Evolutionary conservation across 2,888 invertebrate genomes (phyloP).

Genomic region (Erebia ligea): DNA sequence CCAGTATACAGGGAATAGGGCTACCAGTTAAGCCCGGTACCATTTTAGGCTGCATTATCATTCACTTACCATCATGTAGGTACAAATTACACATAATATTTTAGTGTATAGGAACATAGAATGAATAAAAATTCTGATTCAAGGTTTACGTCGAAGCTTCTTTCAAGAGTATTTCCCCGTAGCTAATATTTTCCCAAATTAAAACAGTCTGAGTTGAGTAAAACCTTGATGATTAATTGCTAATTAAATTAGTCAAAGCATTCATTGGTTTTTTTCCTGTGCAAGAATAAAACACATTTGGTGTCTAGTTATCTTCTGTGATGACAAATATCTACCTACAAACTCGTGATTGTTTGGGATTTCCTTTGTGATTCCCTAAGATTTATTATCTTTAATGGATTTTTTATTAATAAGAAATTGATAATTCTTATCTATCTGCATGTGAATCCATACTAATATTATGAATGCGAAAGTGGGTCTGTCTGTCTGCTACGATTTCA

Average conservation of each 20-base stretch:
- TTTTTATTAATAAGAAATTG: neutral
- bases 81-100: too few species aligned
- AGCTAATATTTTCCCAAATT: neutral
- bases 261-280: conserved; percentile 1
- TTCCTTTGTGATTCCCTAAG: conserved; percentile 7
- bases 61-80: too few species aligned
- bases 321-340: neutral
- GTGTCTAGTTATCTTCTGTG: neutral
- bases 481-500: too few species aligned
- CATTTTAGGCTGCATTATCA: too few species aligned
- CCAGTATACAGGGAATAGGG: too few species aligned
- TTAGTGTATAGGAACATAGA: too few species aligned
- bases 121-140: too few species aligned
- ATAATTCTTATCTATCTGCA: neutral
- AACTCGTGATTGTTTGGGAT: conserved; percentile 6
- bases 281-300: neutral
- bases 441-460: too few species aligned
- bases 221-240: neutral
- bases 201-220: neutral
- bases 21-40: too few species aligned
- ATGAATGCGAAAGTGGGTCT: too few species aligned
- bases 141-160: neutral
- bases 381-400: neutral
- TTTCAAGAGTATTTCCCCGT: conserved; percentile 3
- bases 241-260: neutral